Percentiles rank a stretch among this genome's conserved stretches.
phyloP scores from a whole-genome alignment of 1,140 invertebrate species.

The Calosoma granatense region DNA sequence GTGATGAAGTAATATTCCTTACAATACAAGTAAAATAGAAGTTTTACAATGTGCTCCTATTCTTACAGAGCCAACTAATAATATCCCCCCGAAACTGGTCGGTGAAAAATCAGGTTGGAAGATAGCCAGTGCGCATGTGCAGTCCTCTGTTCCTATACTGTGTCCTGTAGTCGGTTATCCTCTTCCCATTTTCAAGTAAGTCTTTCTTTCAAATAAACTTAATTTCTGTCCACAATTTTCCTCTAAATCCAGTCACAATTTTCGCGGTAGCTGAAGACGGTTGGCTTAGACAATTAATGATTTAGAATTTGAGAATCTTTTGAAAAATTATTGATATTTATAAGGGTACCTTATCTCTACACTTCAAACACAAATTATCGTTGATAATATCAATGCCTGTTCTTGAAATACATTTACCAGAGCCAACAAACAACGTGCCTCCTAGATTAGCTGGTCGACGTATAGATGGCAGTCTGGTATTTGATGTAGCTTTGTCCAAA shows the following conservation, averaged over 20 bases:
- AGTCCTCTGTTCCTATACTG: conserved; percentile 28
- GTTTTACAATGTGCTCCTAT: neutral
- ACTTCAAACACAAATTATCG: neutral
- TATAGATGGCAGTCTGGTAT: conserved; percentile 37
- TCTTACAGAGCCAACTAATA: conserved; percentile 43
- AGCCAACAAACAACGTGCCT: conserved; percentile 30
- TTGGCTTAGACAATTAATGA: no score
- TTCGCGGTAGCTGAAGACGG: conserved; percentile 4
- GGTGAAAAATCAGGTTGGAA: conserved; percentile 36
- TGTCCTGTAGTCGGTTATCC: conserved; percentile 60
- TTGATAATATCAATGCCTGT: neutral
- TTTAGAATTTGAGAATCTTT: no score
- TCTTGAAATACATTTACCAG: conserved; percentile 30
- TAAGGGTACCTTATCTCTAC: neutral
- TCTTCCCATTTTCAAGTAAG: conserved; percentile 57
- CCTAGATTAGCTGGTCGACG: conserved; percentile 36
- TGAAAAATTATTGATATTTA: neutral
- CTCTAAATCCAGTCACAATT: neutral
- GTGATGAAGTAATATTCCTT: no score
- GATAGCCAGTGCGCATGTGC: conserved; percentile 41
- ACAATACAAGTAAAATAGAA: neutral
- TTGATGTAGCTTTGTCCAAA: conserved; percentile 37
- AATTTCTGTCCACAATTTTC: neutral
- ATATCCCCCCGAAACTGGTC: conserved; percentile 40
- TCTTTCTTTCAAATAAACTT: conserved; percentile 21